Evolutionary conservation across 2,113 vertebrate genomes (phyloP).

Genomic region (Sylvietta virens): DNA sequence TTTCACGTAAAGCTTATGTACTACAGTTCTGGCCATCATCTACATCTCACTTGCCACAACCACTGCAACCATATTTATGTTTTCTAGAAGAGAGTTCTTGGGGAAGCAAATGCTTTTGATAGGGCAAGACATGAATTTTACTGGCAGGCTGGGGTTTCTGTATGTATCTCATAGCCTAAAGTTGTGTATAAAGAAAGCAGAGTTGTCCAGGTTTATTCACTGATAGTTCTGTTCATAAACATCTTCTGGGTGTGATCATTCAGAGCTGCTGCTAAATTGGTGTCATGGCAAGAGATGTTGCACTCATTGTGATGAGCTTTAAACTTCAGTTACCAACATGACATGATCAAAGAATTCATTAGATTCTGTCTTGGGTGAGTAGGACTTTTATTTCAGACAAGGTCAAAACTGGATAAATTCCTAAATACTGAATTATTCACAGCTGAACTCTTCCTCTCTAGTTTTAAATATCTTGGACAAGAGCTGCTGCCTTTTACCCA

Average conservation of each 20-base stretch:
- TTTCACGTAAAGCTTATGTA: slow-evolving; percentile 12
- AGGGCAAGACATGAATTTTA: background rate
- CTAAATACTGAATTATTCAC: background rate
- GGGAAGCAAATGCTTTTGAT: background rate
- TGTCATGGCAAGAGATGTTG: background rate
- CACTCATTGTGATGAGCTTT: background rate
- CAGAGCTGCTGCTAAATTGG: background rate
- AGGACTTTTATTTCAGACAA: background rate
- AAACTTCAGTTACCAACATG: background rate
- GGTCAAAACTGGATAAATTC: background rate
- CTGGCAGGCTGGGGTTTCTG: background rate
- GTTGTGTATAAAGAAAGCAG: background rate
- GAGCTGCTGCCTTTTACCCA: background rate
- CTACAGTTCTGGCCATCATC: background rate
- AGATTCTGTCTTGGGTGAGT: background rate
- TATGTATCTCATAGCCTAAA: background rate
- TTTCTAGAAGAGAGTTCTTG: background rate
- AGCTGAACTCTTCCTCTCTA: background rate
- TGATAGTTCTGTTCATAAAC: background rate
- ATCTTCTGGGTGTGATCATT: background rate
- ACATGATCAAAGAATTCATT: background rate
- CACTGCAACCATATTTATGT: background rate
- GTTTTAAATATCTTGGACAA: background rate
- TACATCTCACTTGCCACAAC: background rate
- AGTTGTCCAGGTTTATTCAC: background rate